These are phyloP conservation scores for Ephydatia muelleri DNA, from an alignment of 37 sponge, comb jelly and placozoan species.

Conservation along the genomic window DNA sequence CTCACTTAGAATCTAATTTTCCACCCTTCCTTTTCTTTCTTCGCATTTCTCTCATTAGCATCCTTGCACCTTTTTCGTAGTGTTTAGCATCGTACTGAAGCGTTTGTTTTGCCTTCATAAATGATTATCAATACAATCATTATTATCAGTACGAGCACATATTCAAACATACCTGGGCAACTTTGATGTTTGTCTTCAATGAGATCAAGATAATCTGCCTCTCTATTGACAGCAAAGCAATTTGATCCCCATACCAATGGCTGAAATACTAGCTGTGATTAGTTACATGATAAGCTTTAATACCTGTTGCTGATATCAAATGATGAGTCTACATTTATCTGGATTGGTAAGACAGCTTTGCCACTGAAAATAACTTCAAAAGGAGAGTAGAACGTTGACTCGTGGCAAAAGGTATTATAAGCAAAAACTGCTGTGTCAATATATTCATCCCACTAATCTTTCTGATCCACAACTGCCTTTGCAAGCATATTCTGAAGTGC, in stretches of 20 bases:
- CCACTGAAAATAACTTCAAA: background rate
- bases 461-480: background rate
- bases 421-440: background rate
- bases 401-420: background rate
- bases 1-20: background rate
- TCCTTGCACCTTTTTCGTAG: background rate
- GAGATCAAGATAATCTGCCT: background rate
- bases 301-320: background rate
- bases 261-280: background rate
- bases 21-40: background rate
- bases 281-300: background rate
- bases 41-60: too few relatives aligned
- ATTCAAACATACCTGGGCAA: background rate
- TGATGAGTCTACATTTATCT: background rate
- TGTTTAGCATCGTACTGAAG: background rate
- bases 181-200: background rate
- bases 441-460: background rate
- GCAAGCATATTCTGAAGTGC: background rate
- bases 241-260: background rate
- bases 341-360: background rate
- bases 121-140: background rate
- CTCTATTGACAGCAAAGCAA: background rate
- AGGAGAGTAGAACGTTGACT: background rate
- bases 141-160: too few relatives aligned
- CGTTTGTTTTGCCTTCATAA: background rate